Evolutionary conservation across 2,113 vertebrate species (phyloP), one percentile per base, ranked within the genome.

Genomic region (Antennarius striatus): DNA sequence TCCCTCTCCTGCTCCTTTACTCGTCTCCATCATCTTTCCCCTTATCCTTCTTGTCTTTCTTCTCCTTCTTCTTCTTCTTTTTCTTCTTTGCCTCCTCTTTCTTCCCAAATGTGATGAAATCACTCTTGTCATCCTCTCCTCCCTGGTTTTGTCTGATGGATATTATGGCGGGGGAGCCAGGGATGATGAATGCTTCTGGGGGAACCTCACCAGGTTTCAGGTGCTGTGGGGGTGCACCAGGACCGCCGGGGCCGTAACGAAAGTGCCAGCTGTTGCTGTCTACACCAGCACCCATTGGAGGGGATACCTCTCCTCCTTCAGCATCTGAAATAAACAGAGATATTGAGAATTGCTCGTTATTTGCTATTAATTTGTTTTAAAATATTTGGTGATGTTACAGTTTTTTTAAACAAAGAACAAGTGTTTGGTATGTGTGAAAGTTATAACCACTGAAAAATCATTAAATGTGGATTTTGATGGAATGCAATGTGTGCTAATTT

Each of bases 261-360:
- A 97, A 99, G 92, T 96, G 96, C 97, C 97, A 99, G 92, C 97
- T 99, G 94, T 98, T 98, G 91, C 96, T 98, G 92, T 99, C 97
- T 86, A 99, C 94, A 12, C 96, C 97, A 65, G 97, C 96, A 64
- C 96, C 97, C 68, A 98, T 96, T 63, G 96, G 96, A 66, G 97
- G 96, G 66, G 97, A 98, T 83, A 98, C 96, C 84, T 98, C 97
- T 89, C 96, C 96, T 0, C 95, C 97, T 84, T 98, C 96, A 85
- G 93, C 95, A 83, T 98, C 97, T 99, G 92, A 75, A 92, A 83
- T 14, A 63, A 71, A 63, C 6, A 70, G 6, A 67, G 8, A 68
- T 50, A 68, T 22, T 22, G 16, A 68, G 30, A 11, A 56, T 16
- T 4, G 6, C 11, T 69, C 54, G 60, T 32, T 62, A 36, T 56